Percentiles rank a stretch among this genome's conserved stretches.
Conservation (phyloP, 2,888 invertebrate species). For the Punctoribates punctum region DNA sequence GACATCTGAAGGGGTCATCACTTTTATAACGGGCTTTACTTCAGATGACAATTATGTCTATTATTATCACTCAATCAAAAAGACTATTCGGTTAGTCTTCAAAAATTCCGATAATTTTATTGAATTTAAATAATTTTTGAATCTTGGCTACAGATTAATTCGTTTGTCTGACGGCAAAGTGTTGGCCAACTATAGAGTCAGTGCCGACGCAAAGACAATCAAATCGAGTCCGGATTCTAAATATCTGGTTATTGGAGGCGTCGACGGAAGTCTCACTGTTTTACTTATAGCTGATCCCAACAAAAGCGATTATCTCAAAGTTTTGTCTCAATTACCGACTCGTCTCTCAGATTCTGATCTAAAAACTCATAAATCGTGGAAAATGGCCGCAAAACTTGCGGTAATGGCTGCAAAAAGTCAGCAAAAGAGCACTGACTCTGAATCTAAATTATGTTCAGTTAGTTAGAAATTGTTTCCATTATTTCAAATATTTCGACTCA, state of each 20-base stretch:
- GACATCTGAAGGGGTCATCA: slow-evolving; percentile 93
- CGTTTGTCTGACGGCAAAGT: slow-evolving; percentile 81
- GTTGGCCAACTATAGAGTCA: slow-evolving; percentile 84
- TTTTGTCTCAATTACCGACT: slow-evolving; percentile 65
- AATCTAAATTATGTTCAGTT: slow-evolving; percentile 15
- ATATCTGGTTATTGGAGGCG: slow-evolving; percentile 71
- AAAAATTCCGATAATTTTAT: background rate
- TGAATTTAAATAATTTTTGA: no score
- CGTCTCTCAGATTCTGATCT: slow-evolving; percentile 54
- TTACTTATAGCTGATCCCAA: slow-evolving; percentile 71
- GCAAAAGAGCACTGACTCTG: background rate
- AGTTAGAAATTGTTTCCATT: background rate
- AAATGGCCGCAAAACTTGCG: slow-evolving; percentile 22
- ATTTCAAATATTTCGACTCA: background rate
- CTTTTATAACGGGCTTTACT: slow-evolving; percentile 89
- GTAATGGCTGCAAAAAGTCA: background rate
- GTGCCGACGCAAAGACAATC: slow-evolving; percentile 80
- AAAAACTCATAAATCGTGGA: background rate
- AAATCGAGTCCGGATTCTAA: slow-evolving; percentile 76
- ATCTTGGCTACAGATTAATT: slow-evolving; percentile 61
- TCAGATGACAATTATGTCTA: slow-evolving; percentile 90
- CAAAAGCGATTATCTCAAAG: slow-evolving; percentile 64
- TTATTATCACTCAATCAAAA: slow-evolving; percentile 92
- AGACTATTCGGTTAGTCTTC: slow-evolving; percentile 69
- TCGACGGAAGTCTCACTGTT: slow-evolving; percentile 90